A percentile compares a stretch with the other conserved stretches of the same genome.
Conservation (phyloP, 1,140 invertebrate species). For the Drosophila parabipectinata region DNA sequence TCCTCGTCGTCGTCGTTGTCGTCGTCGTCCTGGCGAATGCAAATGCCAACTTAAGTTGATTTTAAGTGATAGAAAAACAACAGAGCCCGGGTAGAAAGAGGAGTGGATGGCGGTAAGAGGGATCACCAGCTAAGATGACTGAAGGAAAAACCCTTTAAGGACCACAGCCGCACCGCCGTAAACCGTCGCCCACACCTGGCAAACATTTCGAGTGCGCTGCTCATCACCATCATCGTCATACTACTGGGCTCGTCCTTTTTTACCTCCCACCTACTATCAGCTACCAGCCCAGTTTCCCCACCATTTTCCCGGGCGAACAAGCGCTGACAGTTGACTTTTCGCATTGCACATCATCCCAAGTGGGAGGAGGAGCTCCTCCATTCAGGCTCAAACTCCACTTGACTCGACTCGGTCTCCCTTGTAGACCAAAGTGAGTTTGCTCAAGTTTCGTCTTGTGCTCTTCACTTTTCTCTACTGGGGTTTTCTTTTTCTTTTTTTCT, state of each 20-base stretch:
- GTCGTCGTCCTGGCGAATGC: constrained; percentile 49
- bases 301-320: constrained; percentile 42
- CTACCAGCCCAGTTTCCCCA: background rate
- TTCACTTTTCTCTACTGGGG: constrained; percentile 11
- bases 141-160: constrained; percentile 47
- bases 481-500: constrained; percentile 23
- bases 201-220: constrained; percentile 65
- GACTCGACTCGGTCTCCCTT: constrained; percentile 48
- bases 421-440: constrained; percentile 71
- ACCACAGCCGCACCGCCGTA: constrained; percentile 17
- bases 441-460: constrained; percentile 63
- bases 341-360: constrained; percentile 32
- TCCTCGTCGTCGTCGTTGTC: constrained; percentile 6
- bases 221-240: constrained; percentile 63
- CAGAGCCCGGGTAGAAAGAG: constrained; percentile 15
- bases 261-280: too few relatives aligned
- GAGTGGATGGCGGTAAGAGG: background rate
- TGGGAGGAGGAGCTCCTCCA: constrained; percentile 5
- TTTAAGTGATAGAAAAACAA: constrained; percentile 82
- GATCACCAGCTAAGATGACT: constrained; percentile 30
- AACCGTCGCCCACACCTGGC: constrained; percentile 40
- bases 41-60: constrained; percentile 82
- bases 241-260: constrained; percentile 26
- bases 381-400: constrained; percentile 65
- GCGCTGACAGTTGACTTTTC: constrained; percentile 72